Base-by-base conservation (phyloP, 2,888 invertebrate genomes). In the Galeopsomyia nigrocyanea region DNA sequence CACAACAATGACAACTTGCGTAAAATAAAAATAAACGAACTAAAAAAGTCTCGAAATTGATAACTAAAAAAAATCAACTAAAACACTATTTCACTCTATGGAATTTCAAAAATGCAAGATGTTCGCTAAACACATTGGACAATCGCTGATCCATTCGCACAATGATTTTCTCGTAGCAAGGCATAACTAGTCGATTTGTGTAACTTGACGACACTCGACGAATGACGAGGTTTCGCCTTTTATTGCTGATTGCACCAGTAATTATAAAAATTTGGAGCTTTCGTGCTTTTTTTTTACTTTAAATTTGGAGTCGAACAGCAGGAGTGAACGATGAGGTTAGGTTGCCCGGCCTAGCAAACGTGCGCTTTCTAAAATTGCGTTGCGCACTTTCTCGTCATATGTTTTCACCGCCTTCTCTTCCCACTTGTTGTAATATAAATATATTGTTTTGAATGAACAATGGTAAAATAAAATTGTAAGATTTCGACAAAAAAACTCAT, bases 21-120 rank as follows among this genome's bases (percentile, higher is more conserved):
- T 56, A 51, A 50, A 60, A 46, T 49, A 61, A 46, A 70, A 64
- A 26, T 51, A 51, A 39, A 39, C 46, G 14, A 53, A 22, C 21
- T 53, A 57, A 58, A 51, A n/a, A 57, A 31, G 39, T 50, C 55
- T 63, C 22, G 6, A 57, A 71, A 21, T 7, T 26, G 39, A 39
- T 39, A 39, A 39, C 5, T 51, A 26, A 50, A 53, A 50, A 53
- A 13, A 17, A 31, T 26, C 22, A 56, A 68, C 9, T 26, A 10
- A 10, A 77, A 74, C 79, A 84, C 82, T 84, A 84, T 85, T 84
- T 84, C 80, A 84, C 81, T 83, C 79, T 82, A 78, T 82, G 79
- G 73, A 80, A 81, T 78, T 82, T 84, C 82, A 82, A 81, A 76
- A 81, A 78, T 75, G 78, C 76, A 76, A 79, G 80, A 79, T 76